A percentile compares a stretch with the other conserved stretches of the same genome.
These are phyloP conservation scores for Stercorarius parasiticus DNA, from an alignment of 2,113 vertebrate genomes.

Conservation along the genomic window DNA sequence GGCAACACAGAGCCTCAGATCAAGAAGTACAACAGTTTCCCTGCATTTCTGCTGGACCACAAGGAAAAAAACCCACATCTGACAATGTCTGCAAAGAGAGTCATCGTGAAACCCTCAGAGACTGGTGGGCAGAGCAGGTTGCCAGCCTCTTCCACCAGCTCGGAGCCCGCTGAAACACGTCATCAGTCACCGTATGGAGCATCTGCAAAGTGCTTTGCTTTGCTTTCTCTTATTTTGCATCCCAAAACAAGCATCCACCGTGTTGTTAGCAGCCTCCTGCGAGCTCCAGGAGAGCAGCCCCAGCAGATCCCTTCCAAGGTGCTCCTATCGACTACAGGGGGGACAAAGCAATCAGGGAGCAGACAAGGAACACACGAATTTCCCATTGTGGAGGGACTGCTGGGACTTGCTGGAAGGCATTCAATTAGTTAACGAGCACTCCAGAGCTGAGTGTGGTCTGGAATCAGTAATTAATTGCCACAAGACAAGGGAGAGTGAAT, in stretches of 20 bases:
- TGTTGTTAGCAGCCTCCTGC: neutral
- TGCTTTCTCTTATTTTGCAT: neutral
- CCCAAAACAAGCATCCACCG: neutral
- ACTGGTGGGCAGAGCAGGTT: neutral
- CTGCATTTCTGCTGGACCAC: neutral
- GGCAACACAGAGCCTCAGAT: neutral
- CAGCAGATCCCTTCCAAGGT: neutral
- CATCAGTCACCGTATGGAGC: accelerated
- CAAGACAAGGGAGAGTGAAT: neutral
- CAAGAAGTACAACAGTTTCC: neutral
- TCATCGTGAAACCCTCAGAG: neutral
- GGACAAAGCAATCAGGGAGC: neutral
- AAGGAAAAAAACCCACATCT: neutral
- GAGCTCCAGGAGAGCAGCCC: neutral
- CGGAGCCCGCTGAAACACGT: accelerated
- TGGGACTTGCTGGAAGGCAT: conserved; percentile 38
- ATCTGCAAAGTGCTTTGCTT: neutral
- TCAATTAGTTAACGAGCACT: conserved; percentile 44
- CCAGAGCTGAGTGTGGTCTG: conserved; percentile 1
- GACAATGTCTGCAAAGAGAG: neutral
- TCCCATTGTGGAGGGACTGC: neutral
- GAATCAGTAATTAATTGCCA: conserved; percentile 41
- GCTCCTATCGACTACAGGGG: neutral
- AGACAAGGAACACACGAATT: neutral
- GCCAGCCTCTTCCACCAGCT: neutral